phyloP scores from a whole-genome alignment of 2,113 vertebrate genomes.

The Rhabdomys dilectus region DNA sequence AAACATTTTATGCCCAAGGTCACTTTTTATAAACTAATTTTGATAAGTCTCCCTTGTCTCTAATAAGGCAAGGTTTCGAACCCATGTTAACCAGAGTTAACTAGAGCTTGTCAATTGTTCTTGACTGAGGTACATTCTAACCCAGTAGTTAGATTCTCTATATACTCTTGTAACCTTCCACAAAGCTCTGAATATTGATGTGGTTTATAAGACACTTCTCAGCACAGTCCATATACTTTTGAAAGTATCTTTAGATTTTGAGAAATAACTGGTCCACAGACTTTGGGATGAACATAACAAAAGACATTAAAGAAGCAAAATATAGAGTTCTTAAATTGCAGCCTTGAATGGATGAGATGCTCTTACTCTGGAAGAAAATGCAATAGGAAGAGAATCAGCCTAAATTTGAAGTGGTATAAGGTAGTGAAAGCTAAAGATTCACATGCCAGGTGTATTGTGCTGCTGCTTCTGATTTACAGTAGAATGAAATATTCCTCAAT shows the following conservation, averaged over 20 bases:
- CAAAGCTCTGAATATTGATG: not conserved
- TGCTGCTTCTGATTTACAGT: not conserved
- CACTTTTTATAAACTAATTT: not conserved
- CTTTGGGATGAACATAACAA: not conserved
- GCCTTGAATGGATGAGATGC: not conserved
- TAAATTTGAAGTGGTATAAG: not conserved
- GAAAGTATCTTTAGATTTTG: conserved; percentile 34
- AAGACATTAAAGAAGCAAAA: not conserved
- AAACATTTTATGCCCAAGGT: not conserved
- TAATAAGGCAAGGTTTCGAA: fast-evolving
- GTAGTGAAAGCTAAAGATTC: not conserved
- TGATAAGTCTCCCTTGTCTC: not conserved
- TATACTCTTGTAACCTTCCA: not conserved
- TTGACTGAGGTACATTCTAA: not conserved
- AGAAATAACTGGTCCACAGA: not conserved
- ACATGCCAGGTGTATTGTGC: too few species aligned
- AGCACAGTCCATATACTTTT: not conserved
- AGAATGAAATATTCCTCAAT: not conserved
- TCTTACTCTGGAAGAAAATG: not conserved
- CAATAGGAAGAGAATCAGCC: not conserved
- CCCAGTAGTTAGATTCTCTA: not conserved
- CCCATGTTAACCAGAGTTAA: too few species aligned
- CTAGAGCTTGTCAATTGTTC: not conserved
- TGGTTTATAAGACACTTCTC: not conserved
- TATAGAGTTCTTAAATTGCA: not conserved